These are phyloP conservation scores for Drosophila recens DNA, from an alignment of 2,888 invertebrate genomes.

Conservation along the genomic window DNA sequence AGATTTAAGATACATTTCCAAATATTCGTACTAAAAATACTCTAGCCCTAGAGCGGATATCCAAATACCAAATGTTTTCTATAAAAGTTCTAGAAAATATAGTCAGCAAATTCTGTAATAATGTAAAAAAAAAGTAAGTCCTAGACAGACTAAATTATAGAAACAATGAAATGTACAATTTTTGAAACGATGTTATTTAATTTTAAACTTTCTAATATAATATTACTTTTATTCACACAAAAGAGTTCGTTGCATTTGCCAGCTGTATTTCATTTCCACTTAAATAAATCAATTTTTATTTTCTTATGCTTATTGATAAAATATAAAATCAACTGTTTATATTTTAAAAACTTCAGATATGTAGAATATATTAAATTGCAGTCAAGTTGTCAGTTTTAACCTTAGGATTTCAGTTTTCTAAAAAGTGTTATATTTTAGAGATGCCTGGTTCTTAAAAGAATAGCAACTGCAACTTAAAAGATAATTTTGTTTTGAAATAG, in stretches of 20 bases:
- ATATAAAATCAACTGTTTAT: neutral
- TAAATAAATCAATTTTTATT: neutral
- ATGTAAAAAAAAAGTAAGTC: too few relatives aligned
- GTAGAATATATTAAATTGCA: neutral
- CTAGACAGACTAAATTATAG: too few relatives aligned
- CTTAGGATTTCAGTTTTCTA: too few relatives aligned
- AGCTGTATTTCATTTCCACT: constrained; percentile 10
- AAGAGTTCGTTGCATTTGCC: neutral
- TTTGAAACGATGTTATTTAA: too few relatives aligned
- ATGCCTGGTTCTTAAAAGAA: too few relatives aligned
- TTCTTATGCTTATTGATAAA: neutral
- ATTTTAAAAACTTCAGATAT: neutral
- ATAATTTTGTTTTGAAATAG: too few relatives aligned
- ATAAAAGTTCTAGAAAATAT: neutral
- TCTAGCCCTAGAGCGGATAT: neutral
- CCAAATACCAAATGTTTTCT: neutral
- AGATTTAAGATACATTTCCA: constrained; percentile 8
- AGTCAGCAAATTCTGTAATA: too few relatives aligned
- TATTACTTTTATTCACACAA: too few relatives aligned
- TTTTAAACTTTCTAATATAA: too few relatives aligned
- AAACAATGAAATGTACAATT: too few relatives aligned
- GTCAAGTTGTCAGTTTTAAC: neutral
- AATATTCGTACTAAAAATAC: constrained; percentile 21
- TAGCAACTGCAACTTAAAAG: too few relatives aligned
- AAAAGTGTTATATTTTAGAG: too few relatives aligned